A percentile compares a stretch with the other conserved stretches of the same genome.
Evolutionary conservation across 1,140 invertebrate species (phyloP).

Genomic region (Drosophila baimaii): DNA sequence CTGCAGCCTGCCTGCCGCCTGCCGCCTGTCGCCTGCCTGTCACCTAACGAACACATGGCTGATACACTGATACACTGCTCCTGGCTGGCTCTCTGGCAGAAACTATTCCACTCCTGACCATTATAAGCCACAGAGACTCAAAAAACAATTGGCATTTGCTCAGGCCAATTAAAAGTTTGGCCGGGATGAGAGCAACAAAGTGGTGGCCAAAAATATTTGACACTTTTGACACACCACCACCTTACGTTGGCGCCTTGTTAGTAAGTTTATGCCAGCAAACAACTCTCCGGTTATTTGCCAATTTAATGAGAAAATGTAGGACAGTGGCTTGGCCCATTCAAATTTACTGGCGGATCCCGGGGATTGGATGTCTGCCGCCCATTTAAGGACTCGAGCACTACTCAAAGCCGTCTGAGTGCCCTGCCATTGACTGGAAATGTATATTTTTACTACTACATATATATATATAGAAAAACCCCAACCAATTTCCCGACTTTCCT

Average conservation of each 20-base stretch:
- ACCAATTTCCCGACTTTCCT: background rate
- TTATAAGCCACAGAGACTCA: slow-evolving; percentile 9
- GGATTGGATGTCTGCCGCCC: slow-evolving; percentile 33
- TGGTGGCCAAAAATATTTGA: slow-evolving; percentile 63
- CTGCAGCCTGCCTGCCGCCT: background rate
- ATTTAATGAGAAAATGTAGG: slow-evolving; percentile 82
- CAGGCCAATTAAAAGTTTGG: slow-evolving; percentile 78
- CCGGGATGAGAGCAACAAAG: slow-evolving; percentile 50
- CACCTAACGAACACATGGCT: slow-evolving; percentile 36
- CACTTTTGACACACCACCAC: slow-evolving; percentile 67
- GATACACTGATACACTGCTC: slow-evolving; percentile 25
- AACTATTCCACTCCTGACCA: slow-evolving; percentile 40
- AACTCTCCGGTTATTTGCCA: slow-evolving; percentile 70
- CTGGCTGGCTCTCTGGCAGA: background rate
- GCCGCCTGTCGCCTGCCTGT: background rate
- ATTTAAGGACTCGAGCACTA: slow-evolving; percentile 60
- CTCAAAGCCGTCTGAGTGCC: slow-evolving; percentile 70
- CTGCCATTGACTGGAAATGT: slow-evolving; percentile 44
- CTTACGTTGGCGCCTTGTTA: slow-evolving; percentile 70
- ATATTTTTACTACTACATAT: slow-evolving; percentile 28
- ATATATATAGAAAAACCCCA: slow-evolving; percentile 12
- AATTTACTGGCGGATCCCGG: slow-evolving; percentile 42
- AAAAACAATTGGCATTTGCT: slow-evolving; percentile 72
- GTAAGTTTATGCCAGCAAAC: slow-evolving; percentile 68
- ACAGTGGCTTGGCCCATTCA: slow-evolving; percentile 49